Conservation (phyloP, 2,113 vertebrate genomes). For the Octodon degus region DNA sequence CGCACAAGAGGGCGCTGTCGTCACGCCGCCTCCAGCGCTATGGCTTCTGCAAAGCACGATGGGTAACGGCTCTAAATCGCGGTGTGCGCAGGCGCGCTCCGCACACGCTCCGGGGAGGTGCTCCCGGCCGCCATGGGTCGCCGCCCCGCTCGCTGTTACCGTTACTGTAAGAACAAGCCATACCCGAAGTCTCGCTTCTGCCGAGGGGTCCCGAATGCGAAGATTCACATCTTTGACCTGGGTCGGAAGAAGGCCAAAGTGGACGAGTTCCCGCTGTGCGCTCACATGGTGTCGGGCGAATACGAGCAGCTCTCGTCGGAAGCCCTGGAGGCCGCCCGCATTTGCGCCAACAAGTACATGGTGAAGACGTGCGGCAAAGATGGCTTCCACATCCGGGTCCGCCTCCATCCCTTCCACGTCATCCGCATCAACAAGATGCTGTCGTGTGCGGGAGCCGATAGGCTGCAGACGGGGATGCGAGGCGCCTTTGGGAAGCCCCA, state of each 20-base stretch:
- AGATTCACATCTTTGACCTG: constrained; percentile 96
- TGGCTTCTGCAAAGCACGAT: neutral
- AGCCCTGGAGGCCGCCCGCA: constrained; percentile 93
- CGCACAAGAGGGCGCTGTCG: accelerated
- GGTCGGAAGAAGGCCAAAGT: constrained; percentile 96
- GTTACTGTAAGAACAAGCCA: constrained; percentile 96
- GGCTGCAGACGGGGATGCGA: constrained; percentile 95
- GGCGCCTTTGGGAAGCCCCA: constrained; percentile 95
- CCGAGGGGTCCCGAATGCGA: constrained; percentile 94
- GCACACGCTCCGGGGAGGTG: accelerated
- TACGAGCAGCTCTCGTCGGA: constrained; percentile 96
- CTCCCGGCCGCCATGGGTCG: neutral
- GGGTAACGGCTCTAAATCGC: neutral
- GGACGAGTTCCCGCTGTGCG: constrained; percentile 94
- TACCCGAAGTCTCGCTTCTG: constrained; percentile 97
- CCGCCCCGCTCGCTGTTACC: constrained; percentile 84
- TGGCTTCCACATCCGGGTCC: constrained; percentile 95
- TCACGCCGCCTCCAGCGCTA: accelerated
- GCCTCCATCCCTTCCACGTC: constrained; percentile 96
- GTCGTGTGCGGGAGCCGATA: constrained; percentile 93
- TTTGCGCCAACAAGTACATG: constrained; percentile 96
- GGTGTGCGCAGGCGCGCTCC: too few species aligned
- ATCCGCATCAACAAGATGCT: constrained; percentile 98
- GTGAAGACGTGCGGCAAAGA: constrained; percentile 96
- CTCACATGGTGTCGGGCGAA: constrained; percentile 96